Percentiles rank a stretch among this genome's conserved stretches.
Conservation (phyloP, 2,113 vertebrate species). For the Nesospiza acunhae region DNA sequence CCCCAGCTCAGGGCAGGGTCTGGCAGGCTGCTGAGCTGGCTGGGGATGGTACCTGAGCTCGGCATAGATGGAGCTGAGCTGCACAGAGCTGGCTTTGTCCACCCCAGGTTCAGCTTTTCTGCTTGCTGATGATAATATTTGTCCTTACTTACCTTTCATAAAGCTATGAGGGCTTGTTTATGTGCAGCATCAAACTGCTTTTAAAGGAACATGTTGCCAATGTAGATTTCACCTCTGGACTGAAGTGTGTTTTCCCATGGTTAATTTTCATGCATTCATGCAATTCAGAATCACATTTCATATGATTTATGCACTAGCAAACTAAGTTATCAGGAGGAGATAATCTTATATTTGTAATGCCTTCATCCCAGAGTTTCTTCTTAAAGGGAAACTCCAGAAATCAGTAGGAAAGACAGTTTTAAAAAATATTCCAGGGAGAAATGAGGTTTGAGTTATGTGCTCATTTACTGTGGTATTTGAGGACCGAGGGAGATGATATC, state of each 20-base stretch:
- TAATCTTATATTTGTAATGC: neutral
- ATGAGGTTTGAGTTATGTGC: neutral
- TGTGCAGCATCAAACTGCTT: neutral
- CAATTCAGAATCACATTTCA: constrained; percentile 22
- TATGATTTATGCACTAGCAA: neutral
- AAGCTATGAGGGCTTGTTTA: neutral
- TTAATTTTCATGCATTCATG: neutral
- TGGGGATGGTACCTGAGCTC: neutral
- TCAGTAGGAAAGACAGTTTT: neutral
- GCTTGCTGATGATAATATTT: neutral
- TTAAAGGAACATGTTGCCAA: neutral
- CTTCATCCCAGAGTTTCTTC: neutral
- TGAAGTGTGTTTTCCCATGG: neutral
- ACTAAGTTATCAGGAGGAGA: neutral
- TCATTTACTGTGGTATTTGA: neutral
- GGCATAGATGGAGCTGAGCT: neutral
- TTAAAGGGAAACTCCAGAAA: neutral
- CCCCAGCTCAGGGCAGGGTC: neutral
- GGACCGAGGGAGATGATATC: neutral
- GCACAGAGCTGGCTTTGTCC: neutral
- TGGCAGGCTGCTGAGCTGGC: neutral
- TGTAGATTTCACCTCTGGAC: neutral
- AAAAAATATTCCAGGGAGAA: neutral
- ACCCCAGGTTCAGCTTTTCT: neutral
- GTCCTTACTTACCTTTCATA: neutral